These are phyloP conservation scores for Furcifer pardalis DNA, from an alignment of 2,797 vertebrate genomes.

Conservation along the genomic window DNA sequence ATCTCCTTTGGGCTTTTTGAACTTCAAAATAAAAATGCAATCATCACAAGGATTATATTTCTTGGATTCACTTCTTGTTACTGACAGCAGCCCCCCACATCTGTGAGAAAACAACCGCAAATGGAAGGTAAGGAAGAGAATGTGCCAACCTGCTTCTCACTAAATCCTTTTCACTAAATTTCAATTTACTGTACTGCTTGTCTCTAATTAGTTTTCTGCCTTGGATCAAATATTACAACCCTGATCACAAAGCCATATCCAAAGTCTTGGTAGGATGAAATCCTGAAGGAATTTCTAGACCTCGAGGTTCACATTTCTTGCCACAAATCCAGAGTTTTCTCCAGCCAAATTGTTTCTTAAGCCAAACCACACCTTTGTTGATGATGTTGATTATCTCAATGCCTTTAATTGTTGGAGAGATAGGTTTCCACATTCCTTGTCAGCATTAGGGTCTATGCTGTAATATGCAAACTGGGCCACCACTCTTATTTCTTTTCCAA, in stretches of 20 bases:
- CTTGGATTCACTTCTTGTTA: not conserved
- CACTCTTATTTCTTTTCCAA: constrained; percentile 56
- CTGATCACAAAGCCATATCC: not conserved
- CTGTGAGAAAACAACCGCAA: not conserved
- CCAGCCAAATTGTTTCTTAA: not conserved
- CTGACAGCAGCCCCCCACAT: not conserved
- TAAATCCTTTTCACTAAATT: too few species aligned
- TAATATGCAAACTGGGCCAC: constrained; percentile 51
- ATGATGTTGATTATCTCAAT: constrained; percentile 40
- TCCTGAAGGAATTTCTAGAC: not conserved
- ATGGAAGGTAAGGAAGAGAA: not conserved
- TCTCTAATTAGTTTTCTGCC: not conserved
- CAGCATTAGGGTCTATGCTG: constrained; percentile 29
- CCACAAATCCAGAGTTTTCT: not conserved
- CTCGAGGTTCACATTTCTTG: not conserved
- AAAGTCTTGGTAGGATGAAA: not conserved
- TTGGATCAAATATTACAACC: not conserved
- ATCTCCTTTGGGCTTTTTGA: not conserved
- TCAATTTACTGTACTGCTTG: not conserved
- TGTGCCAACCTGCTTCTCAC: not conserved
- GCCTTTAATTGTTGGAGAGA: constrained; percentile 26
- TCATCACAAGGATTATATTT: not conserved
- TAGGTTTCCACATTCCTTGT: constrained; percentile 29
- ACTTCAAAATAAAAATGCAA: not conserved
- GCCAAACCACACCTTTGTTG: constrained; percentile 35